Evolutionary conservation across 2,113 vertebrate genomes (phyloP).

Genomic region (Oncorhynchus clarkii): DNA sequence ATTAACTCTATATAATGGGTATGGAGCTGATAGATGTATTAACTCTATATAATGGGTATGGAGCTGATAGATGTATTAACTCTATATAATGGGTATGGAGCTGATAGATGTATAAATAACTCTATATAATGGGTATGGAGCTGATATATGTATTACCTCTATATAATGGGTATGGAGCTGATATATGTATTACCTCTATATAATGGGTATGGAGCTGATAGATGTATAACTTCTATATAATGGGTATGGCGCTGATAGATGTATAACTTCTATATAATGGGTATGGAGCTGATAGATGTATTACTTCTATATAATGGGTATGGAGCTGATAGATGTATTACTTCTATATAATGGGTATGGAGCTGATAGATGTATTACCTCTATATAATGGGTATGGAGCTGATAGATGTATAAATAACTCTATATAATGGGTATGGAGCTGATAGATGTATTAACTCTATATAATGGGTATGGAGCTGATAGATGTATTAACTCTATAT

Average conservation of each 20-base stretch:
- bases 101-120: too few species aligned
- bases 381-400: conserved; percentile 76
- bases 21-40: conserved; percentile 19
- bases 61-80: neutral
- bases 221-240: too few species aligned
- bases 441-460: too few species aligned
- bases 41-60: conserved; percentile 76
- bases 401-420: too few species aligned
- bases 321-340: neutral
- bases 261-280: conserved; percentile 62
- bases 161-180: conserved; percentile 76
- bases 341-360: conserved; percentile 76
- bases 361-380: too few species aligned
- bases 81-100: conserved; percentile 77
- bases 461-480: conserved; percentile 77
- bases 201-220: conserved; percentile 76
- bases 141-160: too few species aligned
- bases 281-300: conserved; percentile 60
- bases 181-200: too few species aligned
- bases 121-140: conserved; percentile 77
- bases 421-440: conserved; percentile 76
- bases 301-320: conserved; percentile 75
- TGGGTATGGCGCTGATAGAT: conserved; percentile 76
- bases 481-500: too few species aligned
- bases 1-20: conserved; percentile 74